Percentiles rank a stretch among this genome's conserved stretches.
Evolutionary conservation across 2,113 vertebrate genomes (phyloP).

Genomic region (Cepphus grylle): DNA sequence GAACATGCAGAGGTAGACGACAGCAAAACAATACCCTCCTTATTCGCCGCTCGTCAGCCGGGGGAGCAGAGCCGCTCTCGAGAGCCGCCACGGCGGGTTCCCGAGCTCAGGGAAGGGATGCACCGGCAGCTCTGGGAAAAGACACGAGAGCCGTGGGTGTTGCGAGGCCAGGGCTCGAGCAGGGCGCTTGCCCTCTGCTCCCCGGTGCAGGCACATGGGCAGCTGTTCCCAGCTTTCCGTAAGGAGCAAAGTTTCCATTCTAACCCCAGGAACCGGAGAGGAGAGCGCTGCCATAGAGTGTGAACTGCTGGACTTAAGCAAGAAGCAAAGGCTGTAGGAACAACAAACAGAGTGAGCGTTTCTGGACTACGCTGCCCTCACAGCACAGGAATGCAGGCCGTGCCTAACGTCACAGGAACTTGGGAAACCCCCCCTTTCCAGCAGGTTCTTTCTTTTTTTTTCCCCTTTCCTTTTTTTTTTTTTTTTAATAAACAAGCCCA

Average conservation of each 20-base stretch:
- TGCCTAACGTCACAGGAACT: neutral
- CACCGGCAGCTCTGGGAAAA: neutral
- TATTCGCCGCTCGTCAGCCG: accelerated
- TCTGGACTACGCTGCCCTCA: neutral
- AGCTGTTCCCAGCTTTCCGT: neutral
- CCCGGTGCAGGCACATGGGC: neutral
- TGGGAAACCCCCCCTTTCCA: slow-evolving; percentile 30
- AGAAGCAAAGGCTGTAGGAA: neutral
- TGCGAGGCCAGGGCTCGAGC: neutral
- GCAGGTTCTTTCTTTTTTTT: neutral
- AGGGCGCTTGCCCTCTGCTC: neutral
- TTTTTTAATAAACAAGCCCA: neutral
- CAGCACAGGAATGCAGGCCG: neutral
- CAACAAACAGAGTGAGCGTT: neutral
- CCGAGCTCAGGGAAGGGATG: accelerated
- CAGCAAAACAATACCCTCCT: neutral
- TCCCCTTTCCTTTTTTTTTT: neutral
- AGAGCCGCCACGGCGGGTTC: accelerated
- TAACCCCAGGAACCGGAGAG: neutral
- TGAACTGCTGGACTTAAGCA: neutral
- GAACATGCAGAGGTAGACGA: neutral
- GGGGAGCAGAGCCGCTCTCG: accelerated
- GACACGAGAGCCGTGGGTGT: neutral
- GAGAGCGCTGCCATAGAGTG: neutral
- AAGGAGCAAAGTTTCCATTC: neutral